These are phyloP conservation scores for Typhlomys cinereus DNA, from an alignment of 2,113 vertebrate species.

Conservation along the genomic window DNA sequence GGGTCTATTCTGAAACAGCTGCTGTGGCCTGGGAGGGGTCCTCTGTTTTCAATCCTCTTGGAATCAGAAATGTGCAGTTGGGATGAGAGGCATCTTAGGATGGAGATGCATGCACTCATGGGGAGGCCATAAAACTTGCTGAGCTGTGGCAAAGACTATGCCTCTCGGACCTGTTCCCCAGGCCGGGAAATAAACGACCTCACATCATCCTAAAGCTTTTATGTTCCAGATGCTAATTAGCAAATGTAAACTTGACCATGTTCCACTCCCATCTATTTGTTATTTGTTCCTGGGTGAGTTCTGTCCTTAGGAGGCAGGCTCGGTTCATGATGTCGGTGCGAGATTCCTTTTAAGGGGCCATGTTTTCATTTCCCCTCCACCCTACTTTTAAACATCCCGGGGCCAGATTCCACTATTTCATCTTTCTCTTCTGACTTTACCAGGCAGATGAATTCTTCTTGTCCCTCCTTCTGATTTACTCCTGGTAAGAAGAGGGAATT, in stretches of 20 bases:
- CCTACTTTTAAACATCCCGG: neutral
- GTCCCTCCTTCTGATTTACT: neutral
- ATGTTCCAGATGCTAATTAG: slow-evolving; percentile 21
- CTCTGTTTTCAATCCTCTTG: slow-evolving; percentile 23
- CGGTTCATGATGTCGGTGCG: neutral
- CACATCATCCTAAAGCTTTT: neutral
- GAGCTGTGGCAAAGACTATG: neutral
- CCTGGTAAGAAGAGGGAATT: neutral
- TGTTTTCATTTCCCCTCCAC: neutral
- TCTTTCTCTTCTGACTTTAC: slow-evolving; percentile 25
- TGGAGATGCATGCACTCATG: neutral
- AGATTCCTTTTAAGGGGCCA: neutral
- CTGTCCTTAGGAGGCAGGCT: slow-evolving; percentile 14
- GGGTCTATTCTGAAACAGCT: neutral
- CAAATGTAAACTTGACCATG: slow-evolving; percentile 21
- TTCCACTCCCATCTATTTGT: neutral
- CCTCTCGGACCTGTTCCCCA: neutral
- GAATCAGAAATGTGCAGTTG: slow-evolving; percentile 14
- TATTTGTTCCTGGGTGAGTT: slow-evolving; percentile 55
- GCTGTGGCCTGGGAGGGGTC: neutral
- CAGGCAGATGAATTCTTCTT: neutral
- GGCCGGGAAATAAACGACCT: neutral
- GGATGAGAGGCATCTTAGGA: neutral
- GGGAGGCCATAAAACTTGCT: neutral
- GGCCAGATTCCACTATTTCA: slow-evolving; percentile 24